Base-by-base conservation (phyloP, 2,113 vertebrate genomes). In the Spilogale gracilis region DNA sequence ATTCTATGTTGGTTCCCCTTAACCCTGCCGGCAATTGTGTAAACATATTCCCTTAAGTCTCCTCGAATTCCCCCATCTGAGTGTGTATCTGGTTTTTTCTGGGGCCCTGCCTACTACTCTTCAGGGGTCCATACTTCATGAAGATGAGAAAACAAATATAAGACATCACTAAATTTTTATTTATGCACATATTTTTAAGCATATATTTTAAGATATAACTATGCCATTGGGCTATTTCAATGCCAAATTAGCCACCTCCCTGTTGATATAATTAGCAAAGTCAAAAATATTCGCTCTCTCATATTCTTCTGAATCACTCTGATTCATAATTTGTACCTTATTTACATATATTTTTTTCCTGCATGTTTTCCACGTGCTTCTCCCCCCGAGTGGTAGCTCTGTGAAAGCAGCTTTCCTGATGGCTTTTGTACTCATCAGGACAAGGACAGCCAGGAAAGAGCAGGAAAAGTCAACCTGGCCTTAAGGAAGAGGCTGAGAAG, bases 401-500 rank as follows among this genome's bases (percentile, higher is more conserved):
- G 1, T 87, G 30, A 79, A 88, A 58, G 6, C 50, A 93, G n/a
- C 13, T 84, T 52, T 87, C 63, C 48, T 60, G 17, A 30, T 6
- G 17, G 20, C 48, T 91, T 79, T 83, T 61, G 12, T 87, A 13
- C 3, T 95, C 32, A 61, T 2, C 74, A 63, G 18, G 1, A 23
- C 11, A 76, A 56, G 67, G 27, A 67, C 8, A 91, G 32, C 78
- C 2, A 58, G 2, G 17, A 45, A 74, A 63, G 13, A 76, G 18
- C 38, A 61, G 43, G 16, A 90, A 94, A 92, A 74, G 4, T 97
- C 96, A 67, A 50, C 43, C 17, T 93, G 0, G 32, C 87, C 32
- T 67, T 90, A 65, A 96, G 14, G 86, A 98, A 93, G 78, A 48
- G 48, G 0, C 45, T 92, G 11, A 45, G 84, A 80, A 94, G 90